Evolutionary conservation across 1,140 invertebrate species (phyloP), one percentile per base, ranked within the genome.

Genomic region (Ganaspis sp.): DNA sequence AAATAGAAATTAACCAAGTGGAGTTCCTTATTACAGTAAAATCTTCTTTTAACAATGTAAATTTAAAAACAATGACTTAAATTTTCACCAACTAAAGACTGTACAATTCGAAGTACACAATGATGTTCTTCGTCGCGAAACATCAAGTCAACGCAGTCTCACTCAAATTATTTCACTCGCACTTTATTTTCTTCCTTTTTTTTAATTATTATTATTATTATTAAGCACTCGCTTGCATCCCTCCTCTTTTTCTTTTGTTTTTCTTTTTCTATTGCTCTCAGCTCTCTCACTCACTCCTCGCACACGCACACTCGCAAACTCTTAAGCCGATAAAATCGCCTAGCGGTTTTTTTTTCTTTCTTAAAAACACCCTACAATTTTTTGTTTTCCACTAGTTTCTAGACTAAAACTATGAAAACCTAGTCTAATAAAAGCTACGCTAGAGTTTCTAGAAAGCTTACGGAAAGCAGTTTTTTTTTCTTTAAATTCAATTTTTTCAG

Each of bases 51-150:
- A 89, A 89, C 88, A 89, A 89, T 87, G 83, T 88, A 64, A 64
- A 64, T 64, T 64, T 21, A 26, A 88, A 89, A 89, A 89, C 87
- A 89, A 89, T 89, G 87, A 88, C 87, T 87, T 88, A 87, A 89
- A 87, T 85, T 86, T 87, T 87, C 83, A 77, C 84, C 83, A 88
- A 87, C 85, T 87, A 89, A 86, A 83, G 84, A 88, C 87, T 88
- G 87, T 88, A 89, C 87, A 89, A 88, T 85, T 87, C 85, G 85
- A 86, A 87, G 84, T 87, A 87, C 58, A 64, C 84, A 83, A 85
- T 84, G 83, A 87, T 83, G 84, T 83, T 74, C 38, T 77, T 86
- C 81, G 82, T 81, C 77, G 77, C 74, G 58, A 64, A 84, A 84
- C 82, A 83, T 85, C 82, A 75, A 86, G 82, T 85, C 78, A 85